Conservation (phyloP, 2,888 invertebrate genomes). For the Trissolcus japonicus region DNA sequence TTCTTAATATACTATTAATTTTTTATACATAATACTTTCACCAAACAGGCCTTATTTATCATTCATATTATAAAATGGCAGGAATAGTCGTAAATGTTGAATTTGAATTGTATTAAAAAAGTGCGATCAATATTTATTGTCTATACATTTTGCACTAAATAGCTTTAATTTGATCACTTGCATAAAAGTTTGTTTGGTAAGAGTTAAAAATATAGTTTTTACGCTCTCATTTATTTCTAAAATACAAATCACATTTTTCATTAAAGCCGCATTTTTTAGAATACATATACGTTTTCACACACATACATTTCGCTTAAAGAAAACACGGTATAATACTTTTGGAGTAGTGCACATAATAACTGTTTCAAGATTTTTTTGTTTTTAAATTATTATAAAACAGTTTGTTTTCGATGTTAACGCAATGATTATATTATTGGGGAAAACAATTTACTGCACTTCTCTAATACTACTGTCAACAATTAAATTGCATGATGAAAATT, state of each 20-base stretch:
- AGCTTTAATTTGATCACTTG: too few relatives aligned
- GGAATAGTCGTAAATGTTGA: too few relatives aligned
- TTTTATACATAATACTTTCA: too few relatives aligned
- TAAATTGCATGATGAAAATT: constrained; percentile 48
- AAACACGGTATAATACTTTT: constrained; percentile 43
- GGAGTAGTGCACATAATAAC: constrained; percentile 18
- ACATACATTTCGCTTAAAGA: constrained; percentile 22
- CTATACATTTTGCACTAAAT: too few relatives aligned
- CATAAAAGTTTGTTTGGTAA: too few relatives aligned
- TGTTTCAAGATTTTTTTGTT: not conserved
- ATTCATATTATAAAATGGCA: too few relatives aligned
- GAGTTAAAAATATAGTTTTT: too few relatives aligned
- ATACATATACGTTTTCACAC: constrained; percentile 20
- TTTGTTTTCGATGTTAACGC: not conserved
- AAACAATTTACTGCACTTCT: constrained; percentile 25
- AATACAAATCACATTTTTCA: constrained; percentile 31
- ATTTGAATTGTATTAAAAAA: too few relatives aligned
- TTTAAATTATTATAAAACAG: constrained; percentile 11
- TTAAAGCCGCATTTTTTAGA: constrained; percentile 26
- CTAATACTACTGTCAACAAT: constrained; percentile 49
- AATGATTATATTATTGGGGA: constrained; percentile 7
- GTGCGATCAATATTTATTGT: too few relatives aligned
- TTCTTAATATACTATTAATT: too few relatives aligned
- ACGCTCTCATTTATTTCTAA: not conserved
- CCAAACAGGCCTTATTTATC: too few relatives aligned